A percentile compares a stretch with the other conserved stretches of the same genome.
These are phyloP conservation scores for Telenomus remus DNA, from an alignment of 1,140 invertebrate genomes.

Conservation along the genomic window DNA sequence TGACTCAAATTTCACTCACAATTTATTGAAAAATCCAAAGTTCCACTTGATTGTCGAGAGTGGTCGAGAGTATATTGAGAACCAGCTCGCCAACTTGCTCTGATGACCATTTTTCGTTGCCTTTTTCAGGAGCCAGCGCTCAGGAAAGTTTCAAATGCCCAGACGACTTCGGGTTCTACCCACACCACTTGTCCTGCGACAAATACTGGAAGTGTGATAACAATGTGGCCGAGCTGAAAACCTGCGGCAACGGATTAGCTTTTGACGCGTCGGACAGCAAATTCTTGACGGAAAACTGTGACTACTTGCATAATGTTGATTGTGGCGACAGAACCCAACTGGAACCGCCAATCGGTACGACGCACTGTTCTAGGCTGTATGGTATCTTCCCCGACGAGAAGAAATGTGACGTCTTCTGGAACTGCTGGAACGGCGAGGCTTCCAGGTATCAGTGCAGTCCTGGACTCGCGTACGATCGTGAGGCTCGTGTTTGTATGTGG, in stretches of 20 bases:
- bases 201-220: constrained; percentile 98
- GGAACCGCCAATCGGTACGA: constrained; percentile 89
- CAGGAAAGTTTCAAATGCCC: constrained; percentile 94
- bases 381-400: constrained; percentile 93
- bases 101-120: no score
- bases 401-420: constrained; percentile 96
- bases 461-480: constrained; percentile 93
- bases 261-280: constrained; percentile 92
- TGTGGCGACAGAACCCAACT: constrained; percentile 91
- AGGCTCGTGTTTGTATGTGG: constrained; percentile 95
- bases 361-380: constrained; percentile 90
- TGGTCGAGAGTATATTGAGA: no score
- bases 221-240: constrained; percentile 90
- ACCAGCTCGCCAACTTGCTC: no score
- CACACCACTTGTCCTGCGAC: constrained; percentile 91
- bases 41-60: no score
- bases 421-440: constrained; percentile 96
- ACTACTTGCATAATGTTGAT: constrained; percentile 96
- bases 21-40: no score
- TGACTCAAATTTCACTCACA: no score
- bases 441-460: constrained; percentile 95
- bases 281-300: constrained; percentile 94
- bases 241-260: constrained; percentile 94
- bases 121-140: constrained; percentile 77
- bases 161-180: constrained; percentile 95